Evolutionary conservation across 2,113 vertebrate species (phyloP).

Genomic region (Oryctolagus cuniculus): mOryCun1.1 NC_091432.1:82506001-82506500

Average conservation of each 20-base stretch:
- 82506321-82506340: background rate
- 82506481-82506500: background rate
- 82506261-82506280: background rate
- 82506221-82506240: background rate
- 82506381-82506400: background rate
- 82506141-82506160: background rate
- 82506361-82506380: background rate
- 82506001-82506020: background rate
- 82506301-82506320: background rate
- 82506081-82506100: background rate
- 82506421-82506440: background rate
- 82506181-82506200: background rate
- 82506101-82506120: background rate
- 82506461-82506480: background rate
- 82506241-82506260: background rate
- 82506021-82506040: background rate
- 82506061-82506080: background rate
- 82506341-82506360: background rate
- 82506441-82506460: background rate
- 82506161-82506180: background rate
- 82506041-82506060: background rate
- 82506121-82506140: background rate
- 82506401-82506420: background rate
- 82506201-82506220: background rate
- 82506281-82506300: background rate